Conservation (phyloP, 2,797 vertebrate genomes). For the Mus spretus region DNA sequence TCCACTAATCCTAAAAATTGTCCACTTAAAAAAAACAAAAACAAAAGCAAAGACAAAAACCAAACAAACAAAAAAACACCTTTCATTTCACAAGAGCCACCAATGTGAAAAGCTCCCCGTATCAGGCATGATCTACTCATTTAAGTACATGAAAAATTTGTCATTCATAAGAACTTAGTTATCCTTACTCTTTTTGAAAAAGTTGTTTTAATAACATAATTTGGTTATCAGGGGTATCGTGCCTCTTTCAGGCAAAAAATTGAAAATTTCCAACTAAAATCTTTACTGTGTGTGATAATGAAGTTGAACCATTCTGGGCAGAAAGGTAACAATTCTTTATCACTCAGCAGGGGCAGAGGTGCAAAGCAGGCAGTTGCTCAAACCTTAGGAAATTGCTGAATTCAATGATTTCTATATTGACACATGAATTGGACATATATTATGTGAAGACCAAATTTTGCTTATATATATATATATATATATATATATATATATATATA, state of each 20-base stretch:
- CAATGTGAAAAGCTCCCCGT: slow-evolving; percentile 21
- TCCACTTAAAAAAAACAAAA: slow-evolving; percentile 66
- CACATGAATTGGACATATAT: slow-evolving; percentile 62
- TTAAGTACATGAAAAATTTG: slow-evolving; percentile 81
- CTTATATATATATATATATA: no score
- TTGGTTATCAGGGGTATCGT: slow-evolving; percentile 85
- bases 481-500: no score
- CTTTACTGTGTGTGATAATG: slow-evolving; percentile 85
- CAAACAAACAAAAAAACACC: slow-evolving; percentile 62
- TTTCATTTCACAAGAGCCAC: slow-evolving; percentile 67
- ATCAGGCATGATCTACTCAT: slow-evolving; percentile 69
- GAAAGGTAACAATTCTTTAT: slow-evolving; percentile 86
- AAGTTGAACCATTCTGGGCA: slow-evolving; percentile 83
- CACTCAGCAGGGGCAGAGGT: slow-evolving; percentile 72
- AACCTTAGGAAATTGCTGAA: slow-evolving; percentile 82
- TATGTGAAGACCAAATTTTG: neutral
- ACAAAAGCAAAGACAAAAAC: slow-evolving; percentile 45
- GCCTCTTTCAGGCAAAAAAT: slow-evolving; percentile 87
- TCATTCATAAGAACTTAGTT: slow-evolving; percentile 85
- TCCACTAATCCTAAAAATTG: slow-evolving; percentile 61
- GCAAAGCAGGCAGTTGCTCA: slow-evolving; percentile 81
- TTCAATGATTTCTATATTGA: slow-evolving; percentile 84
- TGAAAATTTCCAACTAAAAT: slow-evolving; percentile 85
- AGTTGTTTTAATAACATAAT: slow-evolving; percentile 86
- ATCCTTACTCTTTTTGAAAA: slow-evolving; percentile 87